Evolutionary conservation across 2,888 invertebrate species (phyloP).

Genomic region (Stegana nigrithorax): DNA sequence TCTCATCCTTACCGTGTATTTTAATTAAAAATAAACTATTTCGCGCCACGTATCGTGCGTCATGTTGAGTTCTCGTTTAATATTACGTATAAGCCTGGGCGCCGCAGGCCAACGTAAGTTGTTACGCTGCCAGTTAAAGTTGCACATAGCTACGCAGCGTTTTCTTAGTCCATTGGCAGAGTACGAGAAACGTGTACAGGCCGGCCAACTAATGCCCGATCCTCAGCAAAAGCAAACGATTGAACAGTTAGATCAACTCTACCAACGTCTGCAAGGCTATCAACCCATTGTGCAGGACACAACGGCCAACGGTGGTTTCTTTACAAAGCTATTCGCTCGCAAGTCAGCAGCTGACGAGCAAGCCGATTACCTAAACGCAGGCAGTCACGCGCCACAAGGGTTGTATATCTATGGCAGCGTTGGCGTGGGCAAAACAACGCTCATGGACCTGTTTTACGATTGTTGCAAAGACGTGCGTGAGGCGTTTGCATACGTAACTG

Average conservation of each 20-base stretch:
- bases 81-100: neutral
- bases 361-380: slow-evolving; percentile 44
- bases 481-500: neutral
- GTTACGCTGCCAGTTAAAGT: neutral
- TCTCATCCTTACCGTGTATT: neutral
- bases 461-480: slow-evolving; percentile 72
- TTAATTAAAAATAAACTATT: too few species aligned
- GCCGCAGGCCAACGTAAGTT: neutral
- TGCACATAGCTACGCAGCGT: slow-evolving; percentile 16
- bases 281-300: slow-evolving; percentile 35
- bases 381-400: slow-evolving; percentile 70
- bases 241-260: slow-evolving; percentile 74
- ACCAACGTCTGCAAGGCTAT: slow-evolving; percentile 71
- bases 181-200: slow-evolving; percentile 73
- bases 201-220: slow-evolving; percentile 76
- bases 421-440: slow-evolving; percentile 97
- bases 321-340: slow-evolving; percentile 39
- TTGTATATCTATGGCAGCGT: slow-evolving; percentile 91
- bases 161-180: slow-evolving; percentile 69
- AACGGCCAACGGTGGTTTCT: slow-evolving; percentile 36
- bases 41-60: too few species aligned
- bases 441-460: slow-evolving; percentile 98
- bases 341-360: slow-evolving; percentile 28
- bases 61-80: too few species aligned
- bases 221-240: slow-evolving; percentile 79